Conservation (phyloP, 2,113 vertebrate species). For the Mesembrinibis cayennensis region DNA sequence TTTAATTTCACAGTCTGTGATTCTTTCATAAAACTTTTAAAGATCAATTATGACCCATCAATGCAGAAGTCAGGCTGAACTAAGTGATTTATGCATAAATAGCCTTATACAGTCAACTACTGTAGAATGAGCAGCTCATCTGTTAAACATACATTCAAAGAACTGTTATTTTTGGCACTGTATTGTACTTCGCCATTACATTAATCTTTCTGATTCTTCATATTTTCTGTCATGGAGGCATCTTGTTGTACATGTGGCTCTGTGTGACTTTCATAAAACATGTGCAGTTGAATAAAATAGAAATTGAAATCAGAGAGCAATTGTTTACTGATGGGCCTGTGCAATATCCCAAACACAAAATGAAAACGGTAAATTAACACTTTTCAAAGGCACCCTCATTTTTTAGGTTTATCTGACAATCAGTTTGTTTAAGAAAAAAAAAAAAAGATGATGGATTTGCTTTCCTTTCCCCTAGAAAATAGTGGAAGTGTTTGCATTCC, state of each 20-base stretch:
- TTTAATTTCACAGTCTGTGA: conserved; percentile 79
- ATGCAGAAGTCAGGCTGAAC: conserved; percentile 69
- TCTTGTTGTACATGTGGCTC: not conserved
- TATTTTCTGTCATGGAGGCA: not conserved
- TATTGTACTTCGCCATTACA: conserved; percentile 25
- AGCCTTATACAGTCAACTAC: conserved; percentile 26
- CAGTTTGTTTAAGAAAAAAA: not conserved
- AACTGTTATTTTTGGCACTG: conserved; percentile 33
- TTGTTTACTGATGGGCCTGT: not conserved
- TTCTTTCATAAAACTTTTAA: conserved; percentile 77
- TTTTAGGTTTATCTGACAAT: not conserved
- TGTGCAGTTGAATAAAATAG: not conserved
- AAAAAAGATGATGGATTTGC: not conserved
- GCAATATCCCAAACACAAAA: not conserved
- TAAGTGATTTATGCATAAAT: conserved; percentile 74
- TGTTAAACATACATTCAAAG: conserved; percentile 50
- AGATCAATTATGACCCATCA: conserved; percentile 75
- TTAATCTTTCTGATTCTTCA: conserved; percentile 24
- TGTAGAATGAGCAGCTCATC: conserved; percentile 53
- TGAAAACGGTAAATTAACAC: fast-evolving
- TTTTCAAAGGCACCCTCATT: not conserved
- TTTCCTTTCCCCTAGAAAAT: not conserved
- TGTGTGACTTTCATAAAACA: not conserved
- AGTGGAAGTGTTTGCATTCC: not conserved
- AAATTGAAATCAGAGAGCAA: not conserved